Conservation (phyloP, 2,113 vertebrate genomes). For the Pardalotus punctatus region DNA sequence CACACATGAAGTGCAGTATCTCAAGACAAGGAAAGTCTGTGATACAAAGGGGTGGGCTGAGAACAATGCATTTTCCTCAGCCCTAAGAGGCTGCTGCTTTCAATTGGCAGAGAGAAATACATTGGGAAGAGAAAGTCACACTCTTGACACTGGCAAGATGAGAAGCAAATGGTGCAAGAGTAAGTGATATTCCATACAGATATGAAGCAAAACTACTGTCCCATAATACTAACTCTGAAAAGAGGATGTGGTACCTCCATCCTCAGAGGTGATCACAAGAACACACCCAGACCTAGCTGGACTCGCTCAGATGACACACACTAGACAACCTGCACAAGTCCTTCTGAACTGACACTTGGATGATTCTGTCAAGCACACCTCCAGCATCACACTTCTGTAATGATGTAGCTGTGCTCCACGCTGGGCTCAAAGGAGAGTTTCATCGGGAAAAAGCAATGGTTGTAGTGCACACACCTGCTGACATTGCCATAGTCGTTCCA, state of each 20-base stretch:
- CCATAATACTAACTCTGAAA: background rate
- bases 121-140: background rate
- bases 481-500: conserved; percentile 99
- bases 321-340: background rate
- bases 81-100: background rate
- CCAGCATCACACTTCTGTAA: background rate
- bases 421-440: accelerated
- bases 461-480: conserved; percentile 81
- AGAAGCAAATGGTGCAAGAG: background rate
- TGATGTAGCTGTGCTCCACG: accelerated
- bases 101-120: background rate
- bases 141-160: background rate
- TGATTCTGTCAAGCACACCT: background rate
- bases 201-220: background rate
- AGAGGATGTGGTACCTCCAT: background rate
- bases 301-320: background rate
- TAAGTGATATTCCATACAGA: background rate
- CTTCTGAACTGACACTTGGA: background rate
- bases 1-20: background rate
- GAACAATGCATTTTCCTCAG: background rate
- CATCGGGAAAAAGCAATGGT: accelerated
- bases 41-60: accelerated
- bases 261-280: background rate
- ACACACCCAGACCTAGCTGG: background rate
- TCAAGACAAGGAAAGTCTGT: background rate